These are phyloP conservation scores for Rhodophaea formosa DNA, from an alignment of 2,888 invertebrate genomes.

Conservation along the genomic window DNA sequence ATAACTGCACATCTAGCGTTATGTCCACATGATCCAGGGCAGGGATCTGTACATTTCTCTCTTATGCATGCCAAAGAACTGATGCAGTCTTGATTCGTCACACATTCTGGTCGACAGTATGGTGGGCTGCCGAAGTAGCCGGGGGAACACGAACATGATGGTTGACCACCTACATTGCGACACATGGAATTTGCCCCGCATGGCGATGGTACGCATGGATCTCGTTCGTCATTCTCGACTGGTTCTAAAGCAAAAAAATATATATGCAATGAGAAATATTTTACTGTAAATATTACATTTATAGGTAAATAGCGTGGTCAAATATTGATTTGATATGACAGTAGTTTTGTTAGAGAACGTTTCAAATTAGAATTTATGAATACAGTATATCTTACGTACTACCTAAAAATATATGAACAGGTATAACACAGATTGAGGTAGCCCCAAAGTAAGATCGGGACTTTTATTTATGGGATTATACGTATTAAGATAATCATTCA, in stretches of 20 bases:
- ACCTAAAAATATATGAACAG: no score
- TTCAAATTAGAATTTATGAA: no score
- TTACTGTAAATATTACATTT: neutral
- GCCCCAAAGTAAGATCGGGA: no score
- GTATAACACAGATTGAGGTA: no score
- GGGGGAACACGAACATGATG: slow-evolving; percentile 82
- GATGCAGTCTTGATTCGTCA: slow-evolving; percentile 84
- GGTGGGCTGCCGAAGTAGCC: slow-evolving; percentile 84
- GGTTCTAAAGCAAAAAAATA: slow-evolving; percentile 43
- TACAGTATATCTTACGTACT: no score
- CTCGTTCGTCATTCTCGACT: slow-evolving; percentile 58
- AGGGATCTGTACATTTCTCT: slow-evolving; percentile 85
- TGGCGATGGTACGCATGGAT: slow-evolving; percentile 85
- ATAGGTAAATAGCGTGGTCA: no score
- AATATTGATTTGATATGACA: no score
- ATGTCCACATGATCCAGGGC: slow-evolving; percentile 85
- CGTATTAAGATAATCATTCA: no score
- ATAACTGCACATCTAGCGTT: slow-evolving; percentile 80
- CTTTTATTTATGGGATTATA: no score
- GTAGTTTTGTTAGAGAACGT: no score
- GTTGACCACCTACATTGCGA: slow-evolving; percentile 74
- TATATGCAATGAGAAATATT: neutral
- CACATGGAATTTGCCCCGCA: slow-evolving; percentile 85
- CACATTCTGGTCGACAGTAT: slow-evolving; percentile 85
- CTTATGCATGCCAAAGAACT: slow-evolving; percentile 84